Percentiles rank a stretch among this genome's conserved stretches.
Evolutionary conservation across 2,888 invertebrate species (phyloP).

Genomic region (Anticlea derivata): DNA sequence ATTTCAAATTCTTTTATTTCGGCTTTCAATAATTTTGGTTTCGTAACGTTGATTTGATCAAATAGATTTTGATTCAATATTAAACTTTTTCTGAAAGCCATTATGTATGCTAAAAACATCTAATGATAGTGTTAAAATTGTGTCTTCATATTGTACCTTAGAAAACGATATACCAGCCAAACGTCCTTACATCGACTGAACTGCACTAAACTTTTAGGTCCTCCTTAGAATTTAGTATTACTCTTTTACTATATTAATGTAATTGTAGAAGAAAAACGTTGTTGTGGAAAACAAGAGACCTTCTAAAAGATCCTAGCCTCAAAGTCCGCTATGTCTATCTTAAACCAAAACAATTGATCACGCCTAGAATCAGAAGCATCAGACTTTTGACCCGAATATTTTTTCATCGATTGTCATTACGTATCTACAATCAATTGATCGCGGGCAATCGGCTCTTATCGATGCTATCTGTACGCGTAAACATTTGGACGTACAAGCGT

Average conservation of each 20-base stretch:
- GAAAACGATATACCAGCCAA: too few relatives aligned
- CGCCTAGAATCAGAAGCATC: slow-evolving; percentile 18
- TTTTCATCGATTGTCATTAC: slow-evolving; percentile 44
- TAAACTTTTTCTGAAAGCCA: too few relatives aligned
- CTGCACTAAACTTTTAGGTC: too few relatives aligned
- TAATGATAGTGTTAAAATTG: too few relatives aligned
- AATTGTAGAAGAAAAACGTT: too few relatives aligned
- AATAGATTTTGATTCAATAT: too few relatives aligned
- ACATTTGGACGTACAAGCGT: slow-evolving; percentile 63
- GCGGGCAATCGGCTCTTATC: slow-evolving; percentile 55
- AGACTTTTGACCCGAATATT: slow-evolving; percentile 33
- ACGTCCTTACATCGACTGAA: too few relatives aligned
- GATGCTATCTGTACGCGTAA: slow-evolving; percentile 68
- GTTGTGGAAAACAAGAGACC: too few relatives aligned
- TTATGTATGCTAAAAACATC: too few relatives aligned
- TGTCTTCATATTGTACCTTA: too few relatives aligned
- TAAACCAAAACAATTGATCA: slow-evolving; percentile 23
- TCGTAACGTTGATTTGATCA: slow-evolving; percentile 11
- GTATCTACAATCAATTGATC: slow-evolving; percentile 51
- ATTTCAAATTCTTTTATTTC: slow-evolving; percentile 13
- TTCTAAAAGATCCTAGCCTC: background rate
- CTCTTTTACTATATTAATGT: too few relatives aligned
- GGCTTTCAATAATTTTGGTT: slow-evolving; percentile 4
- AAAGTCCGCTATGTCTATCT: slow-evolving; percentile 2
- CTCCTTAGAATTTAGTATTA: too few relatives aligned